Percentiles rank a stretch among this genome's conserved stretches.
Evolutionary conservation across 2,797 vertebrate species (phyloP).

Genomic region (Ptychadena robeensis): DNA sequence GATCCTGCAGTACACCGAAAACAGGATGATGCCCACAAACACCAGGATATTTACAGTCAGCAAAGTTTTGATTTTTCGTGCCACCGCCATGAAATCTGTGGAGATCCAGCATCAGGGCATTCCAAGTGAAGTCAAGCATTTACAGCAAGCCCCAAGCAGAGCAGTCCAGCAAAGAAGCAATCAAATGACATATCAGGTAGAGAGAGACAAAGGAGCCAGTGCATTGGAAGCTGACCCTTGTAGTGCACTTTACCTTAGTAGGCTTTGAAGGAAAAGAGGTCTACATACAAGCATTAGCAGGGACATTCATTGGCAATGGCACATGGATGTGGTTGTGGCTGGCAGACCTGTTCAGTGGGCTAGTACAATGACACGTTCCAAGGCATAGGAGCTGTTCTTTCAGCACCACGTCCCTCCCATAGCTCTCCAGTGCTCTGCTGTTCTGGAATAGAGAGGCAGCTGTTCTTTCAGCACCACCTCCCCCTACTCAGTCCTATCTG

Average conservation of each 20-base stretch:
- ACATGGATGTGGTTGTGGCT: not conserved
- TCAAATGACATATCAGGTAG: slow-evolving; percentile 14
- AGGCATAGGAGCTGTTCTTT: slow-evolving; percentile 71
- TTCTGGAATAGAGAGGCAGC: slow-evolving; percentile 46
- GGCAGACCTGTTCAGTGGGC: not conserved
- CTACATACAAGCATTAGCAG: not conserved
- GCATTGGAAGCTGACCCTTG: slow-evolving; percentile 39
- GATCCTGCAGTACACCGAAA: slow-evolving; percentile 97
- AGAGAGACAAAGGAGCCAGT: slow-evolving; percentile 9
- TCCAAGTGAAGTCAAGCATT: slow-evolving; percentile 60
- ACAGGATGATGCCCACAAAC: slow-evolving; percentile 95
- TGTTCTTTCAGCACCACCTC: slow-evolving; percentile 62
- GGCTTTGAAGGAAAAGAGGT: not conserved
- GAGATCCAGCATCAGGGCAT: slow-evolving; percentile 73
- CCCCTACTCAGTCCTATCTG: slow-evolving; percentile 4
- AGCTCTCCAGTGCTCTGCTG: slow-evolving; percentile 50
- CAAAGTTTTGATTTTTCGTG: slow-evolving; percentile 98
- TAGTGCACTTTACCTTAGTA: not conserved
- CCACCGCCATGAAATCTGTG: slow-evolving; percentile 90
- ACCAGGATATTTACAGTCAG: slow-evolving; percentile 97
- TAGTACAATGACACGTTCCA: not conserved
- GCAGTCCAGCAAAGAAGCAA: slow-evolving; percentile 17
- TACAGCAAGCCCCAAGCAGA: slow-evolving; percentile 34
- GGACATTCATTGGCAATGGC: not conserved
- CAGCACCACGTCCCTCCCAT: slow-evolving; percentile 74